Conservation (phyloP, 2,113 vertebrate species). For the Clupea harengus region DNA sequence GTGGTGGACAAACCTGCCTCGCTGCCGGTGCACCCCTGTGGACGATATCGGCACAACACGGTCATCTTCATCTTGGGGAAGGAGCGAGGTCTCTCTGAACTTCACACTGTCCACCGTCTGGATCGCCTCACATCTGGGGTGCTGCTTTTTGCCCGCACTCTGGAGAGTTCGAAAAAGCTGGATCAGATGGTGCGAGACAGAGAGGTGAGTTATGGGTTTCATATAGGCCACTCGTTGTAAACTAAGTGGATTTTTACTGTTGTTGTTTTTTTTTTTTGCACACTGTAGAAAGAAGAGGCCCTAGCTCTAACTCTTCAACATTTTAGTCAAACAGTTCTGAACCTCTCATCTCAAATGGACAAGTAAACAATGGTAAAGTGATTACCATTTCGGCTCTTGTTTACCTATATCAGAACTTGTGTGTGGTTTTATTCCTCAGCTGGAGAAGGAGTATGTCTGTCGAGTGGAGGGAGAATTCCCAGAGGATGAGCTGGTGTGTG, state of each 20-base stretch:
- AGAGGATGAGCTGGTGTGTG: constrained; percentile 76
- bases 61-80: constrained; percentile 97
- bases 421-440: constrained; percentile 60
- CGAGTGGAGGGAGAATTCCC: constrained; percentile 91
- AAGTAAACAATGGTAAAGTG: background rate
- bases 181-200: constrained; percentile 90
- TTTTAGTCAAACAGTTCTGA: too few species aligned
- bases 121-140: constrained; percentile 95
- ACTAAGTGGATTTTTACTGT: background rate
- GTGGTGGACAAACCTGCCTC: constrained; percentile 95
- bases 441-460: constrained; percentile 95
- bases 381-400: background rate
- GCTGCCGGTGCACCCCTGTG: constrained; percentile 93
- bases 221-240: background rate
- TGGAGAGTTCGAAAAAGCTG: constrained; percentile 83
- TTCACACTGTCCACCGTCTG: constrained; percentile 90
- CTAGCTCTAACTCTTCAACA: too few species aligned
- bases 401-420: background rate
- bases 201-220: constrained; percentile 70
- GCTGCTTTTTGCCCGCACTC: constrained; percentile 89
- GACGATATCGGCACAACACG: constrained; percentile 92
- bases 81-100: constrained; percentile 80
- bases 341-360: background rate
- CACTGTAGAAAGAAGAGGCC: too few species aligned
- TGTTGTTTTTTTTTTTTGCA: too few species aligned